Conservation (phyloP, 1,140 invertebrate species). For the Vanessa tameamea region DNA sequence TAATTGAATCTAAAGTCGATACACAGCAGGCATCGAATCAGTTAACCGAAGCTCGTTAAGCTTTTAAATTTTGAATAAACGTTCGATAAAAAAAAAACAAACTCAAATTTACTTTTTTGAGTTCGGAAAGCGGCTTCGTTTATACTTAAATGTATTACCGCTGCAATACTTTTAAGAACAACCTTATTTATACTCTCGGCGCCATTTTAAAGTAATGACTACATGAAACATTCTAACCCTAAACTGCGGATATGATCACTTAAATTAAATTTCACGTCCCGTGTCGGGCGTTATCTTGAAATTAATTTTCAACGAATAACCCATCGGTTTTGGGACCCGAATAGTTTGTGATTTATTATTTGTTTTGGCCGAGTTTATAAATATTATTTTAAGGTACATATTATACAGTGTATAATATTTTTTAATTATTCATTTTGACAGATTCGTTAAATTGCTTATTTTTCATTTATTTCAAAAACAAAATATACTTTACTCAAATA, state of each 20-base stretch:
- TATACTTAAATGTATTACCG: neutral
- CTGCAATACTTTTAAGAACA: constrained; percentile 1
- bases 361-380: constrained; percentile 12
- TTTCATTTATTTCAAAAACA: neutral
- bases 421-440: too few relatives aligned
- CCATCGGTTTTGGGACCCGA: constrained; percentile 33
- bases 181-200: neutral
- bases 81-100: neutral
- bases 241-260: constrained; percentile 51
- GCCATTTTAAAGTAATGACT: constrained; percentile 30
- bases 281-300: constrained; percentile 59
- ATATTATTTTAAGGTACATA: neutral
- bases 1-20: neutral
- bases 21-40: neutral
- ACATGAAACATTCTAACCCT: constrained; percentile 37
- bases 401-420: neutral
- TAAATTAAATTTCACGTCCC: constrained; percentile 61
- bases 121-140: neutral
- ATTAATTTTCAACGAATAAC: constrained; percentile 62
- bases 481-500: too few relatives aligned
- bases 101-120: neutral
- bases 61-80: neutral
- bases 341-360: constrained; percentile 61
- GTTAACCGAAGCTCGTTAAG: too few relatives aligned
- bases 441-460: neutral